Base-by-base conservation (phyloP, 2,797 vertebrate genomes). In the Pagetopsis macropterus region DNA sequence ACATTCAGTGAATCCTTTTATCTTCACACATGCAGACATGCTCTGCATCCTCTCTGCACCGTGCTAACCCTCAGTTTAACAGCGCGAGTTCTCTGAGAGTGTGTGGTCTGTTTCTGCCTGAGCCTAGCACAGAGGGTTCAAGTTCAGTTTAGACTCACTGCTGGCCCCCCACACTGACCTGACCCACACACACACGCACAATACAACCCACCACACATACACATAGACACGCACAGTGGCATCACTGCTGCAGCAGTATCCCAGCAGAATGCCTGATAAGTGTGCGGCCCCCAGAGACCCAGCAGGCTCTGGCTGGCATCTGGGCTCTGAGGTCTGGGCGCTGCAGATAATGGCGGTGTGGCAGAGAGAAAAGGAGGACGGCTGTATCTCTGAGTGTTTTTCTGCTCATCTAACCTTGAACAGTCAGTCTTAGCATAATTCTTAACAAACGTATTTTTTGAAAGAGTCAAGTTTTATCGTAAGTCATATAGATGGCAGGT, bases 211-310 rank as follows among this genome's bases (percentile, higher is more conserved):
- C 13, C 54, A 67, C 44, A 49, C 56, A 65, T n/a, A 50, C 31
- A 51, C 49, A 63, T 27, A 55, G 48, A 23, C 55, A 65, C 54
- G 59, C 67, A 75, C 56, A 66, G 65, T 59, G 68, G 48, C 63
- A 63, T 82, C 68, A 43, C 78, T 81, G 68, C 81, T 82, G 88
- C 83, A 87, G 78, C 69, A 60, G 76, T 68, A 84, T 84, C 85
- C 84, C 72, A 79, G 62, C 82, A 77, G 90, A 88, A 88, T 88
- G 76, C 70, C 67, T 88, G 84, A 89, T 77, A 84, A 84, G 82
- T 84, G 41, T 66, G 76, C 79, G 69, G 70, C 68, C 81, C 61
- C 74, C 62, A 71, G 77, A 86, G 84, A 79, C 62, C 16, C 79
- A 74, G 75, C 67, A 33, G 78, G 76, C 52, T 58, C 73, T 63